These are phyloP conservation scores for Opisthograptis luteolata DNA, from an alignment of 2,888 invertebrate genomes.

Conservation along the genomic window DNA sequence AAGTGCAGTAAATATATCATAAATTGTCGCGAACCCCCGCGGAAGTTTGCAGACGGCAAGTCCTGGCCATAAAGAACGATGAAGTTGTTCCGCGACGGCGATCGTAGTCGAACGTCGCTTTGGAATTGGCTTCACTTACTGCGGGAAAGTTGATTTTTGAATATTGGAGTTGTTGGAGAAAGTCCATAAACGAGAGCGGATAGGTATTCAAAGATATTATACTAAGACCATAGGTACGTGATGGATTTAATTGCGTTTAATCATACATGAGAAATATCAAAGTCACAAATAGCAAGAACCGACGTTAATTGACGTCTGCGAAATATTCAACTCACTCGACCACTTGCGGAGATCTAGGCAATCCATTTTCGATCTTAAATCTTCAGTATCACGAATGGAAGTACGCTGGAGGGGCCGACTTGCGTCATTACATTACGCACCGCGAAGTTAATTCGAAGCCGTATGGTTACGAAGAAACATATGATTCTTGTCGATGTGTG, in stretches of 20 bases:
- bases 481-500: constrained; percentile 70
- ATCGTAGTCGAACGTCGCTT: constrained; percentile 36
- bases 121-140: constrained; percentile 22
- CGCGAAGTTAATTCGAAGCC: constrained; percentile 74
- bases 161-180: constrained; percentile 18
- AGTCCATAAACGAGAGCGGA: constrained; percentile 6
- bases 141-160: constrained; percentile 19
- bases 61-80: constrained; percentile 44
- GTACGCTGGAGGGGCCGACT: constrained; percentile 40
- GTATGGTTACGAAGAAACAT: constrained; percentile 76
- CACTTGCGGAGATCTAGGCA: constrained; percentile 53
- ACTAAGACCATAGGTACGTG: background rate
- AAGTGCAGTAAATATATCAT: constrained; percentile 54
- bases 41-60: constrained; percentile 61
- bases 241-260: constrained; percentile 26
- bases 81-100: constrained; percentile 35
- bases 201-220: background rate
- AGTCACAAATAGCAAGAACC: constrained; percentile 61
- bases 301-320: constrained; percentile 74
- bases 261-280: constrained; percentile 39
- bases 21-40: constrained; percentile 47
- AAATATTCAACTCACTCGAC: constrained; percentile 70
- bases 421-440: constrained; percentile 78
- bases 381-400: constrained; percentile 37
- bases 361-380: constrained; percentile 5